Percentiles rank a stretch among this genome's conserved stretches.
Conservation (phyloP, 2,113 vertebrate genomes). For the Zosterops japonicus region DNA sequence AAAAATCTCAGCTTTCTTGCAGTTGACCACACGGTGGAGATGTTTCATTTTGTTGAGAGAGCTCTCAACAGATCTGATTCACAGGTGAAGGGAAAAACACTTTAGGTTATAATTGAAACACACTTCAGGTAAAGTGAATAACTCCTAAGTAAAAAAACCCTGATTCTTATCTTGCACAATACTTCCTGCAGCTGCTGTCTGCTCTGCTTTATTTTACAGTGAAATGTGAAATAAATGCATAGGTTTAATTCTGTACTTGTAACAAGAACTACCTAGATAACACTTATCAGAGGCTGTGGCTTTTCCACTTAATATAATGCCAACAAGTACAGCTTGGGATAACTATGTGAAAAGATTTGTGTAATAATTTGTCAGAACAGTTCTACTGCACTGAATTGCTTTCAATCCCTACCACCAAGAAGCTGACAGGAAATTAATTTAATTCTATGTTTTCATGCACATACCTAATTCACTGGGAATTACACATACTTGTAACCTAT, state of each 20-base stretch:
- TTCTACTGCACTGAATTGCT: not conserved
- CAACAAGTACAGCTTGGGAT: not conserved
- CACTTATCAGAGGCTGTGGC: not conserved
- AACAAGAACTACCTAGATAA: not conserved
- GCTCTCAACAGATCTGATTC: not conserved
- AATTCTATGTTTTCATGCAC: not conserved
- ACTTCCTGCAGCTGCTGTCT: not conserved
- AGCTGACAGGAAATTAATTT: not conserved
- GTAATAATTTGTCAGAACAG: not conserved
- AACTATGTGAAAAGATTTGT: not conserved
- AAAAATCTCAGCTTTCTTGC: not conserved
- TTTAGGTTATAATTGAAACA: not conserved
- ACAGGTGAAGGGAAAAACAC: not conserved
- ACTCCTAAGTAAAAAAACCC: not conserved
- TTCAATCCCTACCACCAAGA: not conserved
- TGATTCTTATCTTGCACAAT: not conserved
- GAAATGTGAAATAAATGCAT: not conserved
- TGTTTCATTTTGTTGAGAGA: slow-evolving; percentile 23
- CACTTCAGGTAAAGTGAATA: not conserved
- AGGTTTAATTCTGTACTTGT: not conserved
- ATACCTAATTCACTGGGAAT: not conserved
- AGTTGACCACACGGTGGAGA: slow-evolving; percentile 61
- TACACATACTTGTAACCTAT: not conserved
- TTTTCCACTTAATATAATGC: not conserved
- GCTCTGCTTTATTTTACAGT: not conserved